These are phyloP conservation scores for Thryonomys swinderianus DNA, from an alignment of 2,113 vertebrate genomes.

Conservation along the genomic window DNA sequence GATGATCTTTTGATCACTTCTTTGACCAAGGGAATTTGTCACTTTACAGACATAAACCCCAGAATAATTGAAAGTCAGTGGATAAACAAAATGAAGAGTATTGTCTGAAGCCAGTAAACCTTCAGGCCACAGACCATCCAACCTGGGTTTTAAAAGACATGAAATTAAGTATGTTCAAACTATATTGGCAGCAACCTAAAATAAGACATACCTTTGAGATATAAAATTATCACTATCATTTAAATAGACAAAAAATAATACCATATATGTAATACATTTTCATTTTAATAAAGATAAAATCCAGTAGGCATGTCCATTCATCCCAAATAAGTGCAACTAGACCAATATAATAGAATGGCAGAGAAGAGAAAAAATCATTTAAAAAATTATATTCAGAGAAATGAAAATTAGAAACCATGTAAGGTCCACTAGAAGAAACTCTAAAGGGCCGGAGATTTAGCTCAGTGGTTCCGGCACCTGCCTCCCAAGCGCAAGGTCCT, in stretches of 20 bases:
- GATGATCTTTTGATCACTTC: constrained; percentile 91
- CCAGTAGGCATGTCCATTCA: background rate
- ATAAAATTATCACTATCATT: background rate
- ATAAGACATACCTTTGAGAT: background rate
- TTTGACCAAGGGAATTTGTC: constrained; percentile 92
- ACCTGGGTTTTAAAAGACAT: constrained; percentile 85
- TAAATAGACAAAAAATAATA: constrained; percentile 22
- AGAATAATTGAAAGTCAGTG: constrained; percentile 94
- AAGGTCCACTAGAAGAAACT: background rate
- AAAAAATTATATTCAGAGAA: constrained; percentile 47
- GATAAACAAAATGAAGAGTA: constrained; percentile 92
- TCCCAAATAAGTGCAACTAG: constrained; percentile 19
- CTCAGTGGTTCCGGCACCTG: too few relatives aligned
- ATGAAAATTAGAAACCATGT: background rate
- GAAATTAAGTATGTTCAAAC: constrained; percentile 38
- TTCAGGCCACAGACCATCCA: constrained; percentile 93
- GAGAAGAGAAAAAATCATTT: background rate
- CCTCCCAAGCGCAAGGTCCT: too few relatives aligned
- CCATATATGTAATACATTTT: background rate
- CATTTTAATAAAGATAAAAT: constrained; percentile 62
- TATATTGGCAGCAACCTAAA: constrained; percentile 15
- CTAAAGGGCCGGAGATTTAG: too few relatives aligned
- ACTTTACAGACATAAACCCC: constrained; percentile 95
- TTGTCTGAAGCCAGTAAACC: constrained; percentile 91
- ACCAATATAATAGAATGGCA: background rate